Percentiles rank a stretch among this genome's conserved stretches.
These are phyloP conservation scores for Brachionus angularis DNA, from an alignment of 1,140 invertebrate species.

Conservation along the genomic window DNA sequence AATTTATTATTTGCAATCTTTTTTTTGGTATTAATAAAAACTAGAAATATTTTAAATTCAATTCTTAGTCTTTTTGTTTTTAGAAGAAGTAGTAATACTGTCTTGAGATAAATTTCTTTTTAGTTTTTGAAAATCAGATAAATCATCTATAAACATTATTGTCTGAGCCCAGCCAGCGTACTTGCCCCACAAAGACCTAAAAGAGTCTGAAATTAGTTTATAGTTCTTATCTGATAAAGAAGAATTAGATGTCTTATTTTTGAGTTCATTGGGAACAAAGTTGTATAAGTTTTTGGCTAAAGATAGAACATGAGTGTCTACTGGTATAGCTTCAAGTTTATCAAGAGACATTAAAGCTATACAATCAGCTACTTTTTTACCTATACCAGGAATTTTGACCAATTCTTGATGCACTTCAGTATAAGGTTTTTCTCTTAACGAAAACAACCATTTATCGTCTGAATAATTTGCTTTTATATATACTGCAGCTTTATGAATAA, in stretches of 20 bases:
- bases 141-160: conserved; percentile 42
- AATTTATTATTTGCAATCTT: too few species aligned
- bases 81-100: too few species aligned
- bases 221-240: conserved; percentile 22
- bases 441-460: conserved; percentile 70
- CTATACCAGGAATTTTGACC: conserved; percentile 75
- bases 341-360: conserved; percentile 92
- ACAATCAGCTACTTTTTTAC: conserved; percentile 94
- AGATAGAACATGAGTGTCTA: conserved; percentile 94
- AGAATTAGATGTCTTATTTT: conserved; percentile 3
- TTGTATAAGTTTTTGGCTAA: conserved; percentile 63
- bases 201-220: neutral
- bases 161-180: conserved; percentile 44
- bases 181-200: conserved; percentile 37
- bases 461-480: conserved; percentile 66
- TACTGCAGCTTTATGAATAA: conserved; percentile 47
- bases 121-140: conserved; percentile 34
- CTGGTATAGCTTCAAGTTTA: conserved; percentile 79
- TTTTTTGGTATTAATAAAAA: too few species aligned
- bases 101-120: too few species aligned
- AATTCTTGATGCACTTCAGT: conserved; percentile 66
- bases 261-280: neutral
- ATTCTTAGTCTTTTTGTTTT: neutral
- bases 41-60: neutral
- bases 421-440: conserved; percentile 68